Evolutionary conservation across 2,797 vertebrate genomes (phyloP).

Genomic region (Falco naumanni): DNA sequence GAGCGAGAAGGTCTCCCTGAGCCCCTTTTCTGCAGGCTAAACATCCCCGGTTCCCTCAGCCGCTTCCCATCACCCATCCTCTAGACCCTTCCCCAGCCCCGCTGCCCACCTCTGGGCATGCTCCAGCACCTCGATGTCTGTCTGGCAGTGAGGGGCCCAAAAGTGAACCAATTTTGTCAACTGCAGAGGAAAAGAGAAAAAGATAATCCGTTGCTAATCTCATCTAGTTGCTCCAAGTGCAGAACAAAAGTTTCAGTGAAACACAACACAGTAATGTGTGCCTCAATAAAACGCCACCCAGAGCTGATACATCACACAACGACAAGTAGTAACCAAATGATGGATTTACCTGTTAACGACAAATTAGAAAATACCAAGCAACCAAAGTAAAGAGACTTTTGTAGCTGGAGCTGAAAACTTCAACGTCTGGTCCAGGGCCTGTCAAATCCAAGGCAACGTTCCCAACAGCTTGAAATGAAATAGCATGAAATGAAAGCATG

Average conservation of each 20-base stretch:
- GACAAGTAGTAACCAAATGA: neutral
- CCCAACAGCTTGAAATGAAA: neutral
- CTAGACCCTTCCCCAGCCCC: too few relatives aligned
- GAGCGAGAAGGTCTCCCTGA: too few relatives aligned
- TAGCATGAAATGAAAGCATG: rapidly evolving
- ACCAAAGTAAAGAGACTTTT: neutral
- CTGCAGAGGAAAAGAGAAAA: neutral
- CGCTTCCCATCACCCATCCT: too few relatives aligned
- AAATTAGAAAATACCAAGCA: neutral
- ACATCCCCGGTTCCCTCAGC: too few relatives aligned
- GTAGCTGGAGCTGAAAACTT: neutral
- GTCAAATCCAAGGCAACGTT: neutral
- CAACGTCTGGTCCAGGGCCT: neutral
- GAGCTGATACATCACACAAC: neutral
- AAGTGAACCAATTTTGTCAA: neutral
- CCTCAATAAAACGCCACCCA: neutral
- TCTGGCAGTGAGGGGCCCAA: too few relatives aligned
- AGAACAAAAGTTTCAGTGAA: neutral
- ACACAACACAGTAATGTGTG: rapidly evolving
- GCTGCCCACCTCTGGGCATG: too few relatives aligned
- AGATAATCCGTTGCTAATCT: neutral
- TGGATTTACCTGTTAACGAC: rapidly evolving
- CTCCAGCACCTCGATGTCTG: too few relatives aligned
- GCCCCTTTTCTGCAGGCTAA: too few relatives aligned
- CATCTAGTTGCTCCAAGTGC: neutral